phyloP scores from a whole-genome alignment of 2,113 vertebrate species.

The Phalacrocorax carbo region DNA sequence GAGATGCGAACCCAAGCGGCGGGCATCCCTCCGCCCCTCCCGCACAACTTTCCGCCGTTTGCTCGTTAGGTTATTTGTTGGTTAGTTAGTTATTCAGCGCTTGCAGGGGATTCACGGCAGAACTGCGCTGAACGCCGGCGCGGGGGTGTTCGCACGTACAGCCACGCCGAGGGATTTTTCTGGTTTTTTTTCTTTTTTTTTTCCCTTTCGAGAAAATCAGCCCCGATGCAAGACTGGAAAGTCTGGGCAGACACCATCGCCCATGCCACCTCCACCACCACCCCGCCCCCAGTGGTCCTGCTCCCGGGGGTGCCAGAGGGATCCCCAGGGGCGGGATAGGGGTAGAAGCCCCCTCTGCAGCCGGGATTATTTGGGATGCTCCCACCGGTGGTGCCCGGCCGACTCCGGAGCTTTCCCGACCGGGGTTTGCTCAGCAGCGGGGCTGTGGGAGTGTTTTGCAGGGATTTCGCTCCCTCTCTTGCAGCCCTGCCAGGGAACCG shows the following conservation, averaged over 20 bases:
- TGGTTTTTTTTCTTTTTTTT: no score
- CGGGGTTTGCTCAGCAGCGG: background rate
- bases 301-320: background rate
- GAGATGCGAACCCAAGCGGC: background rate
- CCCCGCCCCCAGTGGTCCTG: background rate
- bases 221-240: background rate
- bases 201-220: background rate
- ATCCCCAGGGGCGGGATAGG: accelerated
- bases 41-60: conserved; percentile 4
- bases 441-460: background rate
- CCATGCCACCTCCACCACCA: background rate
- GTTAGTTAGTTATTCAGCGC: background rate
- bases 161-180: background rate
- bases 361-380: background rate
- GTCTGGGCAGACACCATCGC: background rate
- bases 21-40: background rate
- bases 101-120: background rate
- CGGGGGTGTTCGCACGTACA: background rate
- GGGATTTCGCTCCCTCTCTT: accelerated
- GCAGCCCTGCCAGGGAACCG: background rate
- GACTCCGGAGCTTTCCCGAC: background rate
- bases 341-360: background rate
- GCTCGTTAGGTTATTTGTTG: background rate
- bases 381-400: accelerated
- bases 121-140: background rate